Evolutionary conservation across 2,888 invertebrate genomes (phyloP).

Genomic region (Cremastinae sp.): DNA sequence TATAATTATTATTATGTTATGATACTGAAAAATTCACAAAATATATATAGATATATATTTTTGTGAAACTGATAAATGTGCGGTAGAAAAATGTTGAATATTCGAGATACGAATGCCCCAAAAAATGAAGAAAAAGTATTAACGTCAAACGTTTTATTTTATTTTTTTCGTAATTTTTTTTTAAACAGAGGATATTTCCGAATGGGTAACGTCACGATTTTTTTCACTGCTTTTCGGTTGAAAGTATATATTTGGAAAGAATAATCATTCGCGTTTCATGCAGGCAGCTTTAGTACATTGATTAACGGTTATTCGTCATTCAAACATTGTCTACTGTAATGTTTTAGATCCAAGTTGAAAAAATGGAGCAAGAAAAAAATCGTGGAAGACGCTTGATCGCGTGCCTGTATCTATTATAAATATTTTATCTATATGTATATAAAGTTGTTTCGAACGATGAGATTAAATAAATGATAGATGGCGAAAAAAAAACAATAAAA

Average conservation of each 20-base stretch:
- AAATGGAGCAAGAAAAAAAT: conserved; percentile 61
- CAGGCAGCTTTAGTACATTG: conserved; percentile 64
- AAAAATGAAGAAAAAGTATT: conserved; percentile 69
- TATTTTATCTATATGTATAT: conserved; percentile 62
- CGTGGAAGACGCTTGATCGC: conserved; percentile 40
- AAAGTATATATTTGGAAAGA: conserved; percentile 1
- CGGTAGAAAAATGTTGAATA: conserved; percentile 61
- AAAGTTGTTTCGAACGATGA: conserved; percentile 63
- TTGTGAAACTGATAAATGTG: conserved; percentile 70
- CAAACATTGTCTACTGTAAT: conserved; percentile 55
- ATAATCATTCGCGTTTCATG: conserved; percentile 29
- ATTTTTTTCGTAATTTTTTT: conserved; percentile 66
- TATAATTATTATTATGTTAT: background rate
- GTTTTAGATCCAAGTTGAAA: conserved; percentile 58
- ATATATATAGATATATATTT: conserved; percentile 62
- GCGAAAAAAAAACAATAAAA: conserved; percentile 45
- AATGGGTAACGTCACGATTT: no score
- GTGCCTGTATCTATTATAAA: conserved; percentile 59
- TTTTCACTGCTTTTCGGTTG: conserved; percentile 1
- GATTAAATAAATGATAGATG: conserved; percentile 64
- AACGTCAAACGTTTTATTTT: conserved; percentile 73
- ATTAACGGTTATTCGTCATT: conserved; percentile 58
- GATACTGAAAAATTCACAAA: conserved; percentile 16
- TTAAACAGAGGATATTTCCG: no score
- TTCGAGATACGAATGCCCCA: conserved; percentile 68